Evolutionary conservation across 2,888 invertebrate genomes (phyloP).

Genomic region (Fragum sueziense): DNA sequence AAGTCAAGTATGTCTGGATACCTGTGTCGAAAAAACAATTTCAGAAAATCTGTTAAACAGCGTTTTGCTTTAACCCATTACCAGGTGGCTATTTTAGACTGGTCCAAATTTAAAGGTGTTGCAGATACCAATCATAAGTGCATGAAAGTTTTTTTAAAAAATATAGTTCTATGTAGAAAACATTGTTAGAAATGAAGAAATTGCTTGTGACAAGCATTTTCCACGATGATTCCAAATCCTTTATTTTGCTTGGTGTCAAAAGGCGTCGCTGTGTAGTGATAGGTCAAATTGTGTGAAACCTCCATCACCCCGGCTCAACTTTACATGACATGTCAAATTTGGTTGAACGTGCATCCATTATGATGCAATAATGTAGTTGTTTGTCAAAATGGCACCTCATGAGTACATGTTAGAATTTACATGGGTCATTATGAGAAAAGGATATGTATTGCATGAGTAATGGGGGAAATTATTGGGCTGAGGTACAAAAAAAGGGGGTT

Average conservation of each 20-base stretch:
- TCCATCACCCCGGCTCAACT: background rate
- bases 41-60: no score
- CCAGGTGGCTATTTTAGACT: background rate
- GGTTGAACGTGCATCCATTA: background rate
- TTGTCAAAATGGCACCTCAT: constrained; percentile 5
- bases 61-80: background rate
- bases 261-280: no score
- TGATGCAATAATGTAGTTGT: background rate
- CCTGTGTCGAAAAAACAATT: no score
- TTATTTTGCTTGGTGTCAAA: no score
- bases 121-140: background rate
- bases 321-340: background rate
- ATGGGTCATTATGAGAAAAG: background rate
- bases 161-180: no score
- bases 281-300: no score
- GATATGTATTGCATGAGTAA: background rate
- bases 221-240: background rate
- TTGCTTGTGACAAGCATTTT: background rate
- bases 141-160: no score
- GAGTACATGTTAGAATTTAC: background rate
- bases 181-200: background rate
- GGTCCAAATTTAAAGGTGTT: background rate
- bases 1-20: no score
- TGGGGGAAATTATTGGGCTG: background rate
- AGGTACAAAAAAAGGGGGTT: no score